Evolutionary conservation across 2,888 invertebrate species (phyloP).

Genomic region (Xestia xanthographa): DNA sequence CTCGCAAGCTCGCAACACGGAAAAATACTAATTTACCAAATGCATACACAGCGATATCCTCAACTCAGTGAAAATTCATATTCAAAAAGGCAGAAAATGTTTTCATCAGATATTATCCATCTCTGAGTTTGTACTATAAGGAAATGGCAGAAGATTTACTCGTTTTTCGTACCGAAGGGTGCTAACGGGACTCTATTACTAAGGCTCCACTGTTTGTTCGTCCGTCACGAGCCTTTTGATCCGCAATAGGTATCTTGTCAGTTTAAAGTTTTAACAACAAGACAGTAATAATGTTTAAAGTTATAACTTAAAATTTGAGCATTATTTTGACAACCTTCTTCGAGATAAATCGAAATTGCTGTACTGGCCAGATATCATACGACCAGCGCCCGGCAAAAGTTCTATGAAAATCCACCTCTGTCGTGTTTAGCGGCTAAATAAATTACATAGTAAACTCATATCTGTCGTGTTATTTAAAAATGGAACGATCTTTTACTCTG

Average conservation of each 20-base stretch:
- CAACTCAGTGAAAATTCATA: slow-evolving; percentile 57
- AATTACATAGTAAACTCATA: too few relatives aligned
- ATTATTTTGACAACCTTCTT: too few relatives aligned
- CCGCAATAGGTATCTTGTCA: background rate
- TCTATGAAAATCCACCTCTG: too few relatives aligned
- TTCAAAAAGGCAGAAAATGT: slow-evolving; percentile 61
- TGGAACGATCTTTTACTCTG: too few relatives aligned
- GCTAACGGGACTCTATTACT: background rate
- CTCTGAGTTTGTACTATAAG: slow-evolving; percentile 1
- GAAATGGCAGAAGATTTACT: slow-evolving; percentile 3
- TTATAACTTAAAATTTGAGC: too few relatives aligned
- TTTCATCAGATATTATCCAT: slow-evolving; percentile 65
- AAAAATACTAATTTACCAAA: slow-evolving; percentile 61
- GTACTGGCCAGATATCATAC: too few relatives aligned
- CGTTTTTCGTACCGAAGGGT: background rate
- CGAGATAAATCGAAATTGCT: too few relatives aligned
- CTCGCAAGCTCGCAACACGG: slow-evolving; percentile 33
- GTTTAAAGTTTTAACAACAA: background rate
- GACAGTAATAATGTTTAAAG: too few relatives aligned
- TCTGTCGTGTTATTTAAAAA: too few relatives aligned
- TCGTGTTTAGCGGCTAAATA: too few relatives aligned
- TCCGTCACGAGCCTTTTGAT: background rate
- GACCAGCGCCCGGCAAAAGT: too few relatives aligned
- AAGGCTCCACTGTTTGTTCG: background rate
- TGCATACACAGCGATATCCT: slow-evolving; percentile 52